These are phyloP conservation scores for Cosmia pyralina DNA, from an alignment of 2,888 invertebrate genomes.

Conservation along the genomic window DNA sequence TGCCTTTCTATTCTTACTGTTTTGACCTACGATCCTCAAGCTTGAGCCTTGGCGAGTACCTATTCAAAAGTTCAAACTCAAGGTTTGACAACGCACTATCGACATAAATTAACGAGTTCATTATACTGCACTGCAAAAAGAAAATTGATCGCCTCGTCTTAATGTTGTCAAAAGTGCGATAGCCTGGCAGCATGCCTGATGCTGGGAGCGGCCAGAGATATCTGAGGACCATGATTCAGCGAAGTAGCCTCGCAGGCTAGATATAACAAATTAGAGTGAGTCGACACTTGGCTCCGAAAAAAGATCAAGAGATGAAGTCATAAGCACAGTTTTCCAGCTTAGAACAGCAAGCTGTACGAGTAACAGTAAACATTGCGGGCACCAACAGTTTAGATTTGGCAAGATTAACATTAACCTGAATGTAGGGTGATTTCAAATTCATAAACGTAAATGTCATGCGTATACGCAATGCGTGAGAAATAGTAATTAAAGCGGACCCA, in stretches of 20 bases:
- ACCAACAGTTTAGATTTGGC: conserved; percentile 30
- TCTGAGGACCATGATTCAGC: conserved; percentile 51
- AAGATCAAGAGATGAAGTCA: conserved; percentile 40
- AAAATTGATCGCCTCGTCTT: conserved; percentile 26
- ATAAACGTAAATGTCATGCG: conserved; percentile 60
- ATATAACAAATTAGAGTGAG: conserved; percentile 42
- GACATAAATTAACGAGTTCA: conserved; percentile 25
- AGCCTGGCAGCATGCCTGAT: conserved; percentile 50
- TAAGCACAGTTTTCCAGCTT: conserved; percentile 9
- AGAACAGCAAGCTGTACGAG: conserved; percentile 1
- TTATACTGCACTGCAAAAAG: conserved; percentile 16
- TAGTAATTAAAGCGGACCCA: conserved; percentile 58
- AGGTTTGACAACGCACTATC: conserved; percentile 42
- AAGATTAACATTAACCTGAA: conserved; percentile 50
- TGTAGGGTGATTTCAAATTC: conserved; percentile 60
- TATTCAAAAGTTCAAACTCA: conserved; percentile 62
- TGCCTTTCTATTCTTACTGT: conserved; percentile 43
- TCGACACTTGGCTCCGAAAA: conserved; percentile 21
- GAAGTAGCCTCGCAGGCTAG: conserved; percentile 29
- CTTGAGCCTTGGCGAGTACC: conserved; percentile 43
- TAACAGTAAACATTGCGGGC: conserved; percentile 8
- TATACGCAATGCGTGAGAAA: conserved; percentile 62
- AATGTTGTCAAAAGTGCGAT: conserved; percentile 25
- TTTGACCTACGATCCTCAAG: conserved; percentile 41
- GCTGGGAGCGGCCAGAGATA: conserved; percentile 45